phyloP scores from a whole-genome alignment of 2,888 invertebrate genomes.

The Euspilapteryx auroguttella region DNA sequence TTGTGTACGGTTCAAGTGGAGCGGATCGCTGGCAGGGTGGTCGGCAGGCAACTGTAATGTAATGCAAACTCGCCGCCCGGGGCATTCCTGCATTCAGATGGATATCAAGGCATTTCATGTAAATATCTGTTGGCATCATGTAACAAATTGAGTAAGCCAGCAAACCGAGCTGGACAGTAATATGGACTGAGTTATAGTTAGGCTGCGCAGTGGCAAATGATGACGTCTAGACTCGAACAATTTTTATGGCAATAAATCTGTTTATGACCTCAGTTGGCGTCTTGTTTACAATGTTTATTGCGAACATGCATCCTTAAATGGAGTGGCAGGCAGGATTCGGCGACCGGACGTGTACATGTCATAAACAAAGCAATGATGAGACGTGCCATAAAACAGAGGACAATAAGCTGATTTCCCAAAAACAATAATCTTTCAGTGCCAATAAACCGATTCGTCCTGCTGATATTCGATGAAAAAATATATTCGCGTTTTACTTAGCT shows the following conservation, averaged over 20 bases:
- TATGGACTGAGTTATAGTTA: no score
- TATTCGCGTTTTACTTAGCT: no score
- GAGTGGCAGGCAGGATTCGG: slow-evolving; percentile 1
- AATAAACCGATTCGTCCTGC: no score
- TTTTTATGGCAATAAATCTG: no score
- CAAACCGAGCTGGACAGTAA: slow-evolving; percentile 1
- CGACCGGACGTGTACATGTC: neutral
- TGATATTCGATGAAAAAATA: no score
- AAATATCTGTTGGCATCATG: slow-evolving; percentile 2
- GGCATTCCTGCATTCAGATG: slow-evolving; percentile 5
- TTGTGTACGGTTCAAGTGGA: slow-evolving; percentile 2
- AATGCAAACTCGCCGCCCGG: slow-evolving; percentile 20
- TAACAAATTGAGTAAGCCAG: slow-evolving; percentile 2
- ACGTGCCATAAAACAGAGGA: slow-evolving; percentile 1
- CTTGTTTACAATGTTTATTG: slow-evolving; percentile 1
- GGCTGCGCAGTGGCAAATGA: no score
- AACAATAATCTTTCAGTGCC: no score
- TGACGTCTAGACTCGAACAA: no score
- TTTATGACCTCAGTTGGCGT: neutral
- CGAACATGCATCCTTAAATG: slow-evolving; percentile 1
- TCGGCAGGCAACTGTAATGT: slow-evolving; percentile 28
- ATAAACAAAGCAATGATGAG: neutral
- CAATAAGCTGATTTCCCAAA: neutral
- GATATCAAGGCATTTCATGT: slow-evolving; percentile 3
- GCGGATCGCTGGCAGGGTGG: slow-evolving; percentile 27